phyloP scores from a whole-genome alignment of 2,113 vertebrate genomes.

The Anhinga rufa region DNA sequence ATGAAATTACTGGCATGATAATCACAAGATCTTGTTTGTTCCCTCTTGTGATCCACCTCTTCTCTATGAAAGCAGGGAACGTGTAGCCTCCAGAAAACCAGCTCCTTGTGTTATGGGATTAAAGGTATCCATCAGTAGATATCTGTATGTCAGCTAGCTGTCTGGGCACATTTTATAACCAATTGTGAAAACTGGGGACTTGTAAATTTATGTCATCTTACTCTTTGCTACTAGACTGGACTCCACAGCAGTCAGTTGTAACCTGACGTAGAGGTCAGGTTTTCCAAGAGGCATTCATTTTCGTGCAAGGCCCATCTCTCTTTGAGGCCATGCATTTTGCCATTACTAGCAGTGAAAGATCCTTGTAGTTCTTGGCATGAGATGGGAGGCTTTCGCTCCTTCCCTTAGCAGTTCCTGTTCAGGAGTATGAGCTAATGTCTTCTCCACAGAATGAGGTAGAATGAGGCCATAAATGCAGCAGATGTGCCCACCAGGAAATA shows the following conservation, averaged over 20 bases:
- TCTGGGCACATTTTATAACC: background rate
- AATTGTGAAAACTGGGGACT: background rate
- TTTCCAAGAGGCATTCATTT: background rate
- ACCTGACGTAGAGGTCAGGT: background rate
- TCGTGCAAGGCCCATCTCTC: background rate
- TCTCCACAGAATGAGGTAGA: background rate
- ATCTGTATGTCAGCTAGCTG: background rate
- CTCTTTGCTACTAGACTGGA: background rate
- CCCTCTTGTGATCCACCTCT: background rate
- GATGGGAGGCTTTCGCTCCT: background rate
- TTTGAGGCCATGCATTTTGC: background rate
- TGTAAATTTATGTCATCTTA: background rate
- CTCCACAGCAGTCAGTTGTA: background rate
- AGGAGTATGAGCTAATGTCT: background rate
- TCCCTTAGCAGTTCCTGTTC: background rate
- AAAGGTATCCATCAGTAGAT: background rate
- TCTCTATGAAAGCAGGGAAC: rapidly evolving
- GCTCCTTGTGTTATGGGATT: background rate
- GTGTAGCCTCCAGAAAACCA: background rate
- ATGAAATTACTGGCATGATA: background rate
- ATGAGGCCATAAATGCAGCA: background rate
- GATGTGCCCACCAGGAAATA: background rate
- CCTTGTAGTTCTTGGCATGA: background rate
- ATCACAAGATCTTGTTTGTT: background rate
- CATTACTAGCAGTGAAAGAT: background rate